phyloP scores from a whole-genome alignment of 2,113 vertebrate genomes.

The Crotalus horridus region DNA sequence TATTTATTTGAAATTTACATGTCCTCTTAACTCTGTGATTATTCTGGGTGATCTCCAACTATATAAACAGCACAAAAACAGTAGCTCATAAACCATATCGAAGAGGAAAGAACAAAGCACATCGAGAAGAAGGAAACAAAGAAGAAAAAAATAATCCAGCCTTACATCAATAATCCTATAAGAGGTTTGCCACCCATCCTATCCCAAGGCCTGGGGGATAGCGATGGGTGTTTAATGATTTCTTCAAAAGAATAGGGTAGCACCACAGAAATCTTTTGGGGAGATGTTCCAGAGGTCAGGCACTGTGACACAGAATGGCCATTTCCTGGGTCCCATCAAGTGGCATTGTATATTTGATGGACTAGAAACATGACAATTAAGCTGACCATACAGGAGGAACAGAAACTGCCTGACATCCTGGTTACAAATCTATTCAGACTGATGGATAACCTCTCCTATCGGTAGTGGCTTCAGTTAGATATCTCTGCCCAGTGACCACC shows the following conservation, averaged over 20 bases:
- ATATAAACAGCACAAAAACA: neutral
- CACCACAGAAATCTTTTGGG: neutral
- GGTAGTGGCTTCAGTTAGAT: neutral
- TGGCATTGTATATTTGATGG: neutral
- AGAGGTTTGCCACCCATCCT: neutral
- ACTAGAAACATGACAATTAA: neutral
- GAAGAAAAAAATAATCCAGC: neutral
- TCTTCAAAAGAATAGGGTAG: neutral
- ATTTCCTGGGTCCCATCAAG: neutral
- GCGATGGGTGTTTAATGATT: too few relatives aligned
- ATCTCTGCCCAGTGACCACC: neutral
- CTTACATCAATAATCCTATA: neutral
- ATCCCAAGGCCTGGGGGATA: neutral
- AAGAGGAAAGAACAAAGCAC: neutral
- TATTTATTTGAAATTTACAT: neutral
- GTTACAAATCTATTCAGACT: neutral
- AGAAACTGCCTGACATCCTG: neutral
- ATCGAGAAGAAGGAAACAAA: neutral
- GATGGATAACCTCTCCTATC: neutral
- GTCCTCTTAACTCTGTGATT: neutral
- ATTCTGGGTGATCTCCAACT: neutral
- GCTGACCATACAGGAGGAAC: neutral
- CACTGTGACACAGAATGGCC: neutral
- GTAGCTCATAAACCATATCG: neutral
- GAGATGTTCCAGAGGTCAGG: neutral